Evolutionary conservation across 1,140 invertebrate species (phyloP), one percentile per base, ranked within the genome.

Genomic region (Dendroctonus ponderosae): DNA sequence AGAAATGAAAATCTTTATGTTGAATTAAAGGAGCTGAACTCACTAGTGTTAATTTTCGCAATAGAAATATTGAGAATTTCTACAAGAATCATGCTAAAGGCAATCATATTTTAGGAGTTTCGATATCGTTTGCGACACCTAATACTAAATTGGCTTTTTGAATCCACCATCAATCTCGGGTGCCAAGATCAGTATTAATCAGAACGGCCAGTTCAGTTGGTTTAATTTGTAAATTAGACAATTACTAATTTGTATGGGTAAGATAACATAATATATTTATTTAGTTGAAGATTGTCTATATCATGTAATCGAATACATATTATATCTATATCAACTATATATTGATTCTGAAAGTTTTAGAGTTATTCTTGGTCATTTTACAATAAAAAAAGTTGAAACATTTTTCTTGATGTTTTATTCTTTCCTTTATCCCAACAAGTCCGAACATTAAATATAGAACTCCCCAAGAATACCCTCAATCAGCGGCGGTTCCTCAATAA

Each of bases 341-440:
- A 72, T 71, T 75, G 66, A 76, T 75, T 76, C 72, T 74, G 73
- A 78, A 74, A 77, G 68, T 76, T 77, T 78, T 77, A 77, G 76
- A 77, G 72, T 77, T 77, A 77, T 78, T 78, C 77, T 78, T 78
- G 77, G 77, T 78, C 75, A 78, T 78, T 78, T 78, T 78, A 77
- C 75, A 78, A 78, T 78, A 78, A 77, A 78, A 77, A 63, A 76
- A 65, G 70, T 71, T 71, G 64, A 71, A 58, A 71, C 62, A 62
- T 68, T 41, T 14, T 12, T 26, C n/a, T 26, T 26, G 3, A 14
- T 40, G 38, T 65, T 50, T 65, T 58, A 58, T 65, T 65, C 50
- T 49, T 41, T 44, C 15, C 38, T 54, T 38, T 26, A 26, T 8
- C 9, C 53, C 5, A 11, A 37, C 38, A 5, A 56, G 5, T 40